Evolutionary conservation across 1,140 invertebrate species (phyloP).

Genomic region (Pollicipes pollicipes): DNA sequence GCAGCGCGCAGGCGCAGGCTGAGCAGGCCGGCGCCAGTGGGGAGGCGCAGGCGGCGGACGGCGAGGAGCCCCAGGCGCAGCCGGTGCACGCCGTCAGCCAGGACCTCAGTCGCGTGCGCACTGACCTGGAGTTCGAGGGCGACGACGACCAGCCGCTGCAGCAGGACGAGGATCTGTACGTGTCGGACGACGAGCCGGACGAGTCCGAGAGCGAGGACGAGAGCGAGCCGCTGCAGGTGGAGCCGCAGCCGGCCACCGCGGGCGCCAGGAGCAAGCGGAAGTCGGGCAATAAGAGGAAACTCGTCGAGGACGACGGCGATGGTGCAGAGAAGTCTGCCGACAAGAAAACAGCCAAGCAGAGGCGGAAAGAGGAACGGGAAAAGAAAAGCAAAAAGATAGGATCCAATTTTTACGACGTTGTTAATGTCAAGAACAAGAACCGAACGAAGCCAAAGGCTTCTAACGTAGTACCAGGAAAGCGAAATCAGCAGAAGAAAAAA

Average conservation of each 20-base stretch:
- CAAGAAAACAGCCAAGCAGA: slow-evolving; percentile 10
- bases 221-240: slow-evolving; percentile 7
- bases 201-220: background rate
- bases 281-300: background rate
- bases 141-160: slow-evolving; percentile 14
- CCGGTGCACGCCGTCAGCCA: slow-evolving; percentile 14
- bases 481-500: too few relatives aligned
- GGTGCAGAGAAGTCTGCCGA: background rate
- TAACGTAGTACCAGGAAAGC: background rate
- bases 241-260: slow-evolving; percentile 14
- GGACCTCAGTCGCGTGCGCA: slow-evolving; percentile 10
- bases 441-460: background rate
- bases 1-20: slow-evolving; percentile 9
- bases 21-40: slow-evolving; percentile 16
- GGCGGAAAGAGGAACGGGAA: slow-evolving; percentile 24
- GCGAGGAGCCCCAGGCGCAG: slow-evolving; percentile 23
- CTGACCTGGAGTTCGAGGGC: slow-evolving; percentile 15
- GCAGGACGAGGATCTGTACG: slow-evolving; percentile 10
- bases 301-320: background rate
- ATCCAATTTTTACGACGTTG: slow-evolving; percentile 78
- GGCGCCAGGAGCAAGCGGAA: slow-evolving; percentile 15
- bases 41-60: slow-evolving; percentile 5
- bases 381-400: slow-evolving; percentile 63
- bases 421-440: slow-evolving; percentile 78
- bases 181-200: slow-evolving; percentile 4